Evolutionary conservation across 37 sponge, comb jelly and placozoan species (phyloP), one percentile per base, ranked within the genome.

Genomic region (Crambe crambe): DNA sequence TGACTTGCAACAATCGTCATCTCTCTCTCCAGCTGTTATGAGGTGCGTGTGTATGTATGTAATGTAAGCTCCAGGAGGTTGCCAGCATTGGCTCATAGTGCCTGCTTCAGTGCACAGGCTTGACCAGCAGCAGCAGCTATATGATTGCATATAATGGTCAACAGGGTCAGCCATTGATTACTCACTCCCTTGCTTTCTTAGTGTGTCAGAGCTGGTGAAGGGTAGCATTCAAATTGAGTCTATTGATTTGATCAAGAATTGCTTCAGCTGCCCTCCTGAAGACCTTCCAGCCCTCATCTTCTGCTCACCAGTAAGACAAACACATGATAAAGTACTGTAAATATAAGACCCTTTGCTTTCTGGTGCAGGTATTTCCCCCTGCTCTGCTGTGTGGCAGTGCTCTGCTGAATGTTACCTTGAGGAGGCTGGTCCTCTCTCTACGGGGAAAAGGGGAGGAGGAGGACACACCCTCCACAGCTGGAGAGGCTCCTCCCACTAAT

Each of bases 361-460:
- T 9, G 25, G 37, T 58, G 41, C 63, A 86, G 87, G 80, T 87
- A 37, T 78, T 88, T 61, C 76, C 64, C 34, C 83, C 83, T 23
- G 42, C 62, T 9, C 42, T 88, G 21, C 88, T 82, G 58, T 88
- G 88, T 82, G 88, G 72, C 22, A 27, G 78, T 42, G 36, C 74
- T 25, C 32, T 88, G 34, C 43, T 82, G 39, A 77, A 71, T 31
- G 70, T 77, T n/a, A 36, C 73, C 32, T 65, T 88, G 22, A 35
- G 87, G 32, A 51, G 57, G 12, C 60, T 87, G 20, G 54, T 73
- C 22, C 38, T 73, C 0, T 63, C 68, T 15, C 42, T 69, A 8
- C 60, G 77, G 35, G 54, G 25, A 44, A 67, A 59, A 29, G 59
- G 59, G 59, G 59, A 58, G 59, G 59, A 12, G 20, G 61, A 60